Evolutionary conservation across 2,113 vertebrate genomes (phyloP), one percentile per base, ranked within the genome.

Genomic region (Xenus cinereus): DNA sequence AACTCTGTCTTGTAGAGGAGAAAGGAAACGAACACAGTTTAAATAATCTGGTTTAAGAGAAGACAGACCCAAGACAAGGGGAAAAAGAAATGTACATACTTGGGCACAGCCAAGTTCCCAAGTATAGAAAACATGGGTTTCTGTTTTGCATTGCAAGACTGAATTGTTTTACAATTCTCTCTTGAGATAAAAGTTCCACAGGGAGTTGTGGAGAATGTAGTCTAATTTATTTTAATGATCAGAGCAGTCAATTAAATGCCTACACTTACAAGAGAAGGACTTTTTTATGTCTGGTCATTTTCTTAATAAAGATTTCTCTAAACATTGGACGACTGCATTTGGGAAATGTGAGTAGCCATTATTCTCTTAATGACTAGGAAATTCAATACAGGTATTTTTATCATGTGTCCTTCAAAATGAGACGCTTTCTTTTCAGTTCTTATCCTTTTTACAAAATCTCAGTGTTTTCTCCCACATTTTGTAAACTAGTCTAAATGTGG

Each of bases 141-240:
- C 63, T 93, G 33, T 57, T 92, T 59, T 67, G 63, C 66, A 56
- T 57, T 88, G 90, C 68, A 84, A 56, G 35, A 89, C n/a, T 51
- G 60, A 94, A 91, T 78, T 92, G 93, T 43, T 94, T 95, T 86
- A 57, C 93, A 93, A 81, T 92, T 95, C 66, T 93, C 93, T 95
- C 92, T 77, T 51, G 92, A 95, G 92, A 93, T 84, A 94, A 94
- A 97, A 93, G 82, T 96, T 92, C 96, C 95, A 64, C 10, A 33
- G 96, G 90, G 96, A 97, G 62, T 88, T 95, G 90, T 85, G 79
- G 72, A 94, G 90, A 96, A 88, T 71, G 76, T 20, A 91, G 88
- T 86, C 85, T 93, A 94, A 97, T 96, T 97, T 97, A 96, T 96
- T 96, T 96, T 96, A 97, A 95, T 96, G 95, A 96, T 95, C 76